A percentile compares a stretch with the other conserved stretches of the same genome.
Evolutionary conservation across 2,888 invertebrate genomes (phyloP).

Genomic region (Tuberolachnus salignus): DNA sequence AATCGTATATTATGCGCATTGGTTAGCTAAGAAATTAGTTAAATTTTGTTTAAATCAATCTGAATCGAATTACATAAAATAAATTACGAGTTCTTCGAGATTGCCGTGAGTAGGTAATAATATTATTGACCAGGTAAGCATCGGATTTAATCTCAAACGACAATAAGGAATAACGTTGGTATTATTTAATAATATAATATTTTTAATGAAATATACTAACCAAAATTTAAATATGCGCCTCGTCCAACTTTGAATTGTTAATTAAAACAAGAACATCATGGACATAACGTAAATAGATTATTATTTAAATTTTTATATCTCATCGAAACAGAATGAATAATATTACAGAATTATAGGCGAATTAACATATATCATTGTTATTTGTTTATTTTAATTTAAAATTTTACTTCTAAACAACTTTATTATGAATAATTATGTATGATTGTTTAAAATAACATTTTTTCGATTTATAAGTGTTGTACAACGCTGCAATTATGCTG

Average conservation of each 20-base stretch:
- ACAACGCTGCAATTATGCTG: too few relatives aligned
- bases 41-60: too few relatives aligned
- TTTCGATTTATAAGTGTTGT: neutral
- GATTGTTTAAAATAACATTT: neutral
- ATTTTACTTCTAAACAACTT: neutral
- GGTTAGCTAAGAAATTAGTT: too few relatives aligned
- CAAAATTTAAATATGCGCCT: neutral
- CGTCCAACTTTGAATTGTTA: conserved; percentile 16
- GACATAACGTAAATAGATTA: conserved; percentile 17
- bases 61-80: too few relatives aligned
- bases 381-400: conserved; percentile 13
- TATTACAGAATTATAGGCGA: neutral
- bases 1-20: too few relatives aligned
- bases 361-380: conserved; percentile 1
- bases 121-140: neutral
- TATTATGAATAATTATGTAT: neutral
- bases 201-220: neutral
- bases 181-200: neutral
- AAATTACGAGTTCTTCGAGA: neutral
- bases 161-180: neutral
- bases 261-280: conserved; percentile 7
- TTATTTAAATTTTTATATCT: conserved; percentile 14
- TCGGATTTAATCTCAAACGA: neutral
- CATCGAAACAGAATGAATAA: conserved; percentile 4
- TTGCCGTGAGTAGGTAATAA: neutral